A percentile compares a stretch with the other conserved stretches of the same genome.
Conservation (phyloP, 2,797 vertebrate species). For the Diplodus puntazzo region DNA sequence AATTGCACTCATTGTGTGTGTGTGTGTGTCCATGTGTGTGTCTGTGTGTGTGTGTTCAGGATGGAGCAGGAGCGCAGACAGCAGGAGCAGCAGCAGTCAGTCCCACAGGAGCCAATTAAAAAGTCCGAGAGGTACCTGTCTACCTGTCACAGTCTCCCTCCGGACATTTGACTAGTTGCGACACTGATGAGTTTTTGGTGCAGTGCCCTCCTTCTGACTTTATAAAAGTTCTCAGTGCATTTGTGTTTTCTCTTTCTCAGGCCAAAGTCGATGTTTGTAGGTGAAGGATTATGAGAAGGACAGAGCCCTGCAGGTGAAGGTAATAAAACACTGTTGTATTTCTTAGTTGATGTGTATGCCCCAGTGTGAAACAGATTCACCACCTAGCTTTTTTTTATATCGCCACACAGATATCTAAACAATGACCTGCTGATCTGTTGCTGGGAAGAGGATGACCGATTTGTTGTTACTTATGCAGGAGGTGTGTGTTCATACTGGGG, state of each 20-base stretch:
- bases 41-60: conserved; percentile 68
- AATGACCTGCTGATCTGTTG: not conserved
- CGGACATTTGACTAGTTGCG: not conserved
- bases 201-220: not conserved
- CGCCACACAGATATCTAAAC: not conserved
- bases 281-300: conserved; percentile 70
- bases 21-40: conserved; percentile 39
- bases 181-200: not conserved
- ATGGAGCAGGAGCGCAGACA: conserved; percentile 84
- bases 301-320: conserved; percentile 43
- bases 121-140: conserved; percentile 78
- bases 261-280: conserved; percentile 79
- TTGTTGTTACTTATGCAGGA: not conserved
- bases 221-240: not conserved
- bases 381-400: not conserved
- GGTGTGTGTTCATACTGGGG: not conserved
- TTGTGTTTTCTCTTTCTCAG: conserved; percentile 60
- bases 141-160: conserved; percentile 42
- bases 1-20: not conserved
- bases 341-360: conserved; percentile 26
- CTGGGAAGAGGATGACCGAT: not conserved
- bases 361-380: conserved; percentile 33
- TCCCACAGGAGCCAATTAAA: conserved; percentile 71
- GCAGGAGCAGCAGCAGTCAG: conserved; percentile 74
- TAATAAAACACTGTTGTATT: conserved; percentile 35